A percentile compares a stretch with the other conserved stretches of the same genome.
Conservation (phyloP, 2,113 vertebrate genomes). For the Gallinago media region DNA sequence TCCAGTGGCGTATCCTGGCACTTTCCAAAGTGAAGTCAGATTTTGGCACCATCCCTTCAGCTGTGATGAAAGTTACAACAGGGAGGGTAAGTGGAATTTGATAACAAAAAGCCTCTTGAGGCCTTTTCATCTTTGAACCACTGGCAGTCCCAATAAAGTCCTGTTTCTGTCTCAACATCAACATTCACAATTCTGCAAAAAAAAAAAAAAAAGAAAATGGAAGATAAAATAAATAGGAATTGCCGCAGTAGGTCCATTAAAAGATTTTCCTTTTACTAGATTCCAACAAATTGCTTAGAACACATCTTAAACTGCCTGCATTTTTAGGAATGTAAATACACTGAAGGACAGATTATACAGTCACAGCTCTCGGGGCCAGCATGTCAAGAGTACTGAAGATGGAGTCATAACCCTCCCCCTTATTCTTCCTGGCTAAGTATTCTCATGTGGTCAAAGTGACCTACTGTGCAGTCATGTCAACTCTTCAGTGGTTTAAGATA, state of each 20-base stretch:
- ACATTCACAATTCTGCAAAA: neutral
- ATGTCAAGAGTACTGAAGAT: neutral
- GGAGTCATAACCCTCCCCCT: neutral
- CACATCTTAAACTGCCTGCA: neutral
- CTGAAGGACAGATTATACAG: neutral
- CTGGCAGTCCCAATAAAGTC: slow-evolving; percentile 21
- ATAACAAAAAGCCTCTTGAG: slow-evolving; percentile 47
- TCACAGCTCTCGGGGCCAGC: neutral
- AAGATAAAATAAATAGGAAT: slow-evolving; percentile 53
- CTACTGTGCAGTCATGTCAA: neutral
- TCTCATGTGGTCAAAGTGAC: slow-evolving; percentile 30
- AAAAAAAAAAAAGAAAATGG: neutral
- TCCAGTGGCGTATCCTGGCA: slow-evolving; percentile 32
- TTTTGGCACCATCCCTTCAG: slow-evolving; percentile 36
- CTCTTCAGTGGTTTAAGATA: slow-evolving; percentile 34
- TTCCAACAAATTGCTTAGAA: slow-evolving; percentile 25
- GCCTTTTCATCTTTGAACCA: slow-evolving; percentile 61
- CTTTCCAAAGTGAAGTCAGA: slow-evolving; percentile 20
- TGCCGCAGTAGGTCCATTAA: neutral
- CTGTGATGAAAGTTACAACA: slow-evolving; percentile 51
- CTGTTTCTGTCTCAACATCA: slow-evolving; percentile 15
- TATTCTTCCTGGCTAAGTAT: neutral
- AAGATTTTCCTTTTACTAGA: slow-evolving; percentile 27
- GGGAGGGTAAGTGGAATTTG: slow-evolving; percentile 59
- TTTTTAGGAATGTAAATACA: slow-evolving; percentile 58